Evolutionary conservation across 2,113 vertebrate species (phyloP).

Genomic region (Gyps fulvus): DNA sequence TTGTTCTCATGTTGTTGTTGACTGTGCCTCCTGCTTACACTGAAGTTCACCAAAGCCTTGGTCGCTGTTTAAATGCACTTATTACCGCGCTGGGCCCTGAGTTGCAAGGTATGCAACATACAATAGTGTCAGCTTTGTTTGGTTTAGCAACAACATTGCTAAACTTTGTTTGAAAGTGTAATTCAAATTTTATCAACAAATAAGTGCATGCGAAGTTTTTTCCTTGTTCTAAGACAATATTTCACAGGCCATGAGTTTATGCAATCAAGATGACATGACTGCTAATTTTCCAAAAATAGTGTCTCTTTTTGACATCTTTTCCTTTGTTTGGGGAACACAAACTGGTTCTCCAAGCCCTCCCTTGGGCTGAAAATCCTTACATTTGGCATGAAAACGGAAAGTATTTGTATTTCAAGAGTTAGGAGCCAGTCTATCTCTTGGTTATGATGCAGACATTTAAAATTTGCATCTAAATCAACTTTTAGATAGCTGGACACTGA

Average conservation of each 20-base stretch:
- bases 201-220: not conserved
- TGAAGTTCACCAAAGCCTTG: constrained; percentile 87
- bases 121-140: not conserved
- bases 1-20: constrained; percentile 84
- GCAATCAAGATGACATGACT: not conserved
- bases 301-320: not conserved
- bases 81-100: constrained; percentile 80
- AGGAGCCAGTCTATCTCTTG: not conserved
- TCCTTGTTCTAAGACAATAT: rapidly evolving
- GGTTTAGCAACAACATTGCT: not conserved
- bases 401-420: not conserved
- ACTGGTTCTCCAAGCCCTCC: not conserved
- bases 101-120: constrained; percentile 74
- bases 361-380: not conserved
- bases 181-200: not conserved
- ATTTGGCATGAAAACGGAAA: not conserved
- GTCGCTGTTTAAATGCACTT: constrained; percentile 81
- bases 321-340: not conserved
- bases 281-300: not conserved
- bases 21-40: constrained; percentile 81
- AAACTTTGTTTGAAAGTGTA: not conserved
- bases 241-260: not conserved
- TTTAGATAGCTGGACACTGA: not conserved
- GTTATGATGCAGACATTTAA: not conserved
- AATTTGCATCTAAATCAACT: not conserved